A percentile compares a stretch with the other conserved stretches of the same genome.
phyloP scores from a whole-genome alignment of 2,888 invertebrate genomes.

The Podabrus alpinus region DNA sequence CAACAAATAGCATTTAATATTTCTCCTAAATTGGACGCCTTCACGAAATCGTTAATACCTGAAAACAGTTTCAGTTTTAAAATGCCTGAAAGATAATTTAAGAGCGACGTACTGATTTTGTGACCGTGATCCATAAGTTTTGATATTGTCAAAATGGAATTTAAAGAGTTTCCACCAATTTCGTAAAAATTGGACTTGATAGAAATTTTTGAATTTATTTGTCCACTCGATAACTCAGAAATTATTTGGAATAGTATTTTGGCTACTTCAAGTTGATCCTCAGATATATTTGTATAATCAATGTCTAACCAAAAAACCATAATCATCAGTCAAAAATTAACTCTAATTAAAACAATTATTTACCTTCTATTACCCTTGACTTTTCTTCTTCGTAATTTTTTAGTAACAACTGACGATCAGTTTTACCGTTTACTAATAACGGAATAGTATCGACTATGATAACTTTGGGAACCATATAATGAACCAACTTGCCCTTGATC shows the following conservation, averaged over 20 bases:
- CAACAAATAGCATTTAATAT: slow-evolving; percentile 63
- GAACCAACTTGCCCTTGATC: slow-evolving; percentile 67
- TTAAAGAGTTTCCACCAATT: slow-evolving; percentile 84
- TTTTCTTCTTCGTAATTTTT: slow-evolving; percentile 70
- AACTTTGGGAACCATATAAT: slow-evolving; percentile 75
- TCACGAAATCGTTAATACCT: slow-evolving; percentile 80
- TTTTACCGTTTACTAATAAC: slow-evolving; percentile 83
- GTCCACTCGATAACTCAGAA: slow-evolving; percentile 70
- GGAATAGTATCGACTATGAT: slow-evolving; percentile 76
- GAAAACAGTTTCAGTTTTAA: neutral
- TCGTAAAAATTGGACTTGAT: slow-evolving; percentile 77
- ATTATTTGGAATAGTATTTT: slow-evolving; percentile 75
- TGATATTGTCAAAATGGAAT: slow-evolving; percentile 82
- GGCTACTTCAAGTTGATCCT: slow-evolving; percentile 65
- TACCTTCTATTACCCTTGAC: neutral
- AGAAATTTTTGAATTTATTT: slow-evolving; percentile 65
- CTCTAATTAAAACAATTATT: no score
- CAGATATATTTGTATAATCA: slow-evolving; percentile 67
- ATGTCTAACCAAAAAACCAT: slow-evolving; percentile 59
- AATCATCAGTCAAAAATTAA: no score
- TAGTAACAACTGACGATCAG: slow-evolving; percentile 77
- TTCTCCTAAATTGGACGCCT: slow-evolving; percentile 70
- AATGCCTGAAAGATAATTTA: neutral
- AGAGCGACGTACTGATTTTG: slow-evolving; percentile 67
- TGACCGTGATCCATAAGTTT: slow-evolving; percentile 76